A percentile compares a stretch with the other conserved stretches of the same genome.
phyloP scores from a whole-genome alignment of 2,888 invertebrate species.

The Autographa gamma region DNA sequence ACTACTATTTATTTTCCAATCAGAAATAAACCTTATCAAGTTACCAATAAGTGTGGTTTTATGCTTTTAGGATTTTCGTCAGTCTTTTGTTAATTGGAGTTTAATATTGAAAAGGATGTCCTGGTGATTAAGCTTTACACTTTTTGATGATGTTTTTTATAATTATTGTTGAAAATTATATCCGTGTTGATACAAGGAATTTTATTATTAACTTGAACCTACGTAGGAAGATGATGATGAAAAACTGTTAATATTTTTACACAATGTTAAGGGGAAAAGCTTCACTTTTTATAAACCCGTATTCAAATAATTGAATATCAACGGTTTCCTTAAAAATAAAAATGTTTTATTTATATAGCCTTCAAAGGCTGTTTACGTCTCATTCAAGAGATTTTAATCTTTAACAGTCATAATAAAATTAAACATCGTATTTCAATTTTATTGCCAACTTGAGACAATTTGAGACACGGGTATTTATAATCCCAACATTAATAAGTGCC shows the following conservation, averaged over 20 bases:
- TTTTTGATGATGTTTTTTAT: neutral
- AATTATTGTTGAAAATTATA: neutral
- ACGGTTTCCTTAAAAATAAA: too few species aligned
- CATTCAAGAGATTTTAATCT: neutral
- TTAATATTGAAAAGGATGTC: slow-evolving; percentile 4
- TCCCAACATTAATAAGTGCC: slow-evolving; percentile 27
- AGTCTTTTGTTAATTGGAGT: neutral
- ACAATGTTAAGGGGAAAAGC: too few species aligned
- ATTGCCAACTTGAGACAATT: slow-evolving; percentile 26
- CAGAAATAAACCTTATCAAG: neutral
- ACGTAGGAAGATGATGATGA: neutral
- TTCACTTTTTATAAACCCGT: too few species aligned
- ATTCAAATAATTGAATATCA: too few species aligned
- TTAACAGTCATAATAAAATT: neutral
- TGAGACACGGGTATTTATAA: slow-evolving; percentile 28
- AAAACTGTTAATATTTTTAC: neutral
- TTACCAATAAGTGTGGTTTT: neutral
- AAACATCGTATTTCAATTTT: slow-evolving; percentile 8
- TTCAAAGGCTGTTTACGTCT: neutral
- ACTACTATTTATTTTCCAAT: neutral
- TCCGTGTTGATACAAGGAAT: slow-evolving; percentile 6
- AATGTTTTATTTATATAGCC: too few species aligned
- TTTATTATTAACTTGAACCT: neutral
- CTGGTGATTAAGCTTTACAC: neutral
- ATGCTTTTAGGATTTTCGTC: neutral